Conservation (phyloP, 2,797 vertebrate genomes). For the Galagoides demidoff region DNA sequence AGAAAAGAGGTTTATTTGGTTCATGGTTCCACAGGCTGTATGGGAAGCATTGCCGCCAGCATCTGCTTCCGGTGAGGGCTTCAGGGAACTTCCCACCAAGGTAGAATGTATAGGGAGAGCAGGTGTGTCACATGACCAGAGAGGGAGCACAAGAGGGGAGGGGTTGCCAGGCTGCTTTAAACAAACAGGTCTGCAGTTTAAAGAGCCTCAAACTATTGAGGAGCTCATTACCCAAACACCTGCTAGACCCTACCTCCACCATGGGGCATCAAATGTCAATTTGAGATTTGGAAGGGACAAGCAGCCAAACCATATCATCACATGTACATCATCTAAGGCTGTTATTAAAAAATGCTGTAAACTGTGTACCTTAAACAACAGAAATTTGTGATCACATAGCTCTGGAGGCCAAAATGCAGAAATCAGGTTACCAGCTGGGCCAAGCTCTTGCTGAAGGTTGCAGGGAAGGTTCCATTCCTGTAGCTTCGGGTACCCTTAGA, state of each 20-base stretch:
- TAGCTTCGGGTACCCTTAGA: neutral
- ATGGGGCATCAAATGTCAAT: neutral
- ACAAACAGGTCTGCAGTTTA: neutral
- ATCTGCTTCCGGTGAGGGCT: neutral
- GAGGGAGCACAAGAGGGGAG: neutral
- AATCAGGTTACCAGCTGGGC: neutral
- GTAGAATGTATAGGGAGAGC: neutral
- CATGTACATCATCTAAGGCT: neutral
- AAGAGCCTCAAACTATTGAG: neutral
- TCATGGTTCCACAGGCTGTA: neutral
- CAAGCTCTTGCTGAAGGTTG: neutral
- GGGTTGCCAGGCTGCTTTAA: neutral
- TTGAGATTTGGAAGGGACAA: neutral
- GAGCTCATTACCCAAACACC: neutral
- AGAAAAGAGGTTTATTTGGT: neutral
- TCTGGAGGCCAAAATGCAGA: neutral
- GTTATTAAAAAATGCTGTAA: neutral
- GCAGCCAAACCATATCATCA: neutral
- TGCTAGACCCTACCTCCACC: neutral
- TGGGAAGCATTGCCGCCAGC: neutral
- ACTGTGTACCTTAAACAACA: neutral
- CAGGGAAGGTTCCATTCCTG: neutral
- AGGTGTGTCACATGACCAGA: neutral
- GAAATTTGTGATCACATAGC: neutral
- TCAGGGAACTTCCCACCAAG: neutral